A percentile compares a stretch with the other conserved stretches of the same genome.
phyloP scores from a whole-genome alignment of 2,113 vertebrate species.

The Chionodraco myersi region DNA sequence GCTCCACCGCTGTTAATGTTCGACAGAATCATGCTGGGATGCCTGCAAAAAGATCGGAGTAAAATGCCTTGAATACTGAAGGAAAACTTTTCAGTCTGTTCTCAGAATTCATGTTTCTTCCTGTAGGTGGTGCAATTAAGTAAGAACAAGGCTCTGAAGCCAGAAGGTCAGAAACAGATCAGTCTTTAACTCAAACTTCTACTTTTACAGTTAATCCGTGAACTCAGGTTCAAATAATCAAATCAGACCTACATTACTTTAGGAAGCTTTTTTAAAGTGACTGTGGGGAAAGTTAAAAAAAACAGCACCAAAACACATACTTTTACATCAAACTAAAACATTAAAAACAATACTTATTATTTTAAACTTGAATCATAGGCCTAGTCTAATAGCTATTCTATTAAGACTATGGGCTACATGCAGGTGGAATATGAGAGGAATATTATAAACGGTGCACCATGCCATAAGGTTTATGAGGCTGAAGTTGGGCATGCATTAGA shows the following conservation, averaged over 20 bases:
- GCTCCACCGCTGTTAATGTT: slow-evolving; percentile 46
- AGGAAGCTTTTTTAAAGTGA: not conserved
- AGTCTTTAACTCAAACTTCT: slow-evolving; percentile 18
- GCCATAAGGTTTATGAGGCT: slow-evolving; percentile 72
- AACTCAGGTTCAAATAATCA: not conserved
- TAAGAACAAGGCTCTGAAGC: slow-evolving; percentile 41
- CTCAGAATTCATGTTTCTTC: slow-evolving; percentile 40
- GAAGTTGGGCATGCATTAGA: slow-evolving; percentile 66
- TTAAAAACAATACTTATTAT: not conserved
- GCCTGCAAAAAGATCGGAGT: slow-evolving; percentile 2
- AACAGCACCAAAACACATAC: not conserved
- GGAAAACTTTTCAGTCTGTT: slow-evolving; percentile 16
- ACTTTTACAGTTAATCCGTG: not conserved
- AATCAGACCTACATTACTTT: not conserved
- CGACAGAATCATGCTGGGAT: slow-evolving; percentile 20
- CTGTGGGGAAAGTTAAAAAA: not conserved
- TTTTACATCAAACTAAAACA: not conserved
- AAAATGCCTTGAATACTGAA: slow-evolving; percentile 5
- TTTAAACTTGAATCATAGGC: not conserved
- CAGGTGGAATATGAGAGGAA: not conserved
- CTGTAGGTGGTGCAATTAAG: slow-evolving; percentile 77
- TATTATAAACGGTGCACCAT: slow-evolving; percentile 17
- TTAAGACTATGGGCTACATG: not conserved
- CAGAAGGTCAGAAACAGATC: not conserved
- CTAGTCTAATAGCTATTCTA: not conserved